Percentiles rank a stretch among this genome's conserved stretches.
Evolutionary conservation across 2,113 vertebrate genomes (phyloP).

Genomic region (Pteropus alecto): DNA sequence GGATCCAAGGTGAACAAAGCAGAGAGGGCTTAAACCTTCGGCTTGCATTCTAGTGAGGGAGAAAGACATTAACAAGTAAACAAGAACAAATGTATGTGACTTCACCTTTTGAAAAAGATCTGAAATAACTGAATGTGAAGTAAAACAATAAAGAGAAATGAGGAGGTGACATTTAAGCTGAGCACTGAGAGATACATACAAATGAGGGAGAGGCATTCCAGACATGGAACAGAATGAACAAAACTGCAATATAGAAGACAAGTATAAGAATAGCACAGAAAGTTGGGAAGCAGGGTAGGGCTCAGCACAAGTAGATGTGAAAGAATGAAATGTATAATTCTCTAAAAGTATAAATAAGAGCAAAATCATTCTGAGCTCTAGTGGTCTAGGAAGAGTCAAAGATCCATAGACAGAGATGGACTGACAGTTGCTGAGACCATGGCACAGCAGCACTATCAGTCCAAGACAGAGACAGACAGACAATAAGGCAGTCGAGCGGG

Average conservation of each 20-base stretch:
- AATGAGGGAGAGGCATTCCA: neutral
- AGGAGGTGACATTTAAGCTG: neutral
- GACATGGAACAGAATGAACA: neutral
- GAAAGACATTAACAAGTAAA: neutral
- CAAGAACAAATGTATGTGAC: neutral
- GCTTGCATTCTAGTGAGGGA: neutral
- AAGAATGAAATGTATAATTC: neutral
- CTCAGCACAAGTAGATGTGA: neutral
- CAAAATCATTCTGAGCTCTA: neutral
- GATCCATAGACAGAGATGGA: neutral
- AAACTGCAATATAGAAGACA: neutral
- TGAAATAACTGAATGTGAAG: neutral
- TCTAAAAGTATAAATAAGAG: neutral
- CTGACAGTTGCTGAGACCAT: neutral
- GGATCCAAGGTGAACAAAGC: neutral
- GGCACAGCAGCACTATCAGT: accelerated
- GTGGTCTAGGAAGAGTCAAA: neutral
- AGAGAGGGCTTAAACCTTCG: neutral
- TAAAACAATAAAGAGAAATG: neutral
- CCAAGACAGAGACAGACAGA: neutral
- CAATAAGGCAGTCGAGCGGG: accelerated
- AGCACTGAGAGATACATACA: neutral
- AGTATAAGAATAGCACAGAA: neutral
- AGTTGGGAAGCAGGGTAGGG: neutral
- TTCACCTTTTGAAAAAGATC: neutral